Percentiles rank a stretch among this genome's conserved stretches.
Evolutionary conservation across 2,888 invertebrate species (phyloP).

Genomic region (Chromoteleia sp.): DNA sequence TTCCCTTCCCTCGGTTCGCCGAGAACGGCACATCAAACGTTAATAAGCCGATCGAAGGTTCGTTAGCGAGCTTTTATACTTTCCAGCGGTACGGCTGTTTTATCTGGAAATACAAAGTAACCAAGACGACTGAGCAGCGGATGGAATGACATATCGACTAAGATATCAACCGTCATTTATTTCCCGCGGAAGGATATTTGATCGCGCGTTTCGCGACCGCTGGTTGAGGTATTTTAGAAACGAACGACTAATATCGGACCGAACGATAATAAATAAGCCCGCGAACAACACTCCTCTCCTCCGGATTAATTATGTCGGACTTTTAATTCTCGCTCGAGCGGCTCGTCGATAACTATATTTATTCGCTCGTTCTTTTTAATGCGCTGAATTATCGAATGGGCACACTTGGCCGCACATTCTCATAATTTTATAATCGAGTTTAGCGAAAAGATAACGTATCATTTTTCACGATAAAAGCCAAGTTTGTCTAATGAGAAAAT

Average conservation of each 20-base stretch:
- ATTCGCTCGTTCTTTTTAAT: constrained; percentile 1
- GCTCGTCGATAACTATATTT: background rate
- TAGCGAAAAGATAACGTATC: constrained; percentile 59
- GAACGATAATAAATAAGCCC: background rate
- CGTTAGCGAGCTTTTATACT: constrained; percentile 67
- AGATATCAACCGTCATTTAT: constrained; percentile 55
- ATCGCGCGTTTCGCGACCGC: constrained; percentile 5
- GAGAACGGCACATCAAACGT: constrained; percentile 52
- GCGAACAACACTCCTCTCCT: background rate
- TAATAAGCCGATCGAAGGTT: constrained; percentile 69
- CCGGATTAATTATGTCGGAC: constrained; percentile 15
- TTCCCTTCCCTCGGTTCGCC: constrained; percentile 35
- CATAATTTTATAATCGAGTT: constrained; percentile 66
- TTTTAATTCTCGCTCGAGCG: background rate
- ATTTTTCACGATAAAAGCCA: constrained; percentile 62
- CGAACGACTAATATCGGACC: background rate
- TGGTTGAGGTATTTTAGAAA: background rate
- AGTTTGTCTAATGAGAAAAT: constrained; percentile 70
- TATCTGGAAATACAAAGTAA: constrained; percentile 52
- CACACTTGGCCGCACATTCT: constrained; percentile 43
- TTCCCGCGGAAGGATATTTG: constrained; percentile 22
- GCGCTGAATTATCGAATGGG: constrained; percentile 24
- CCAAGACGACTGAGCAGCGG: constrained; percentile 52
- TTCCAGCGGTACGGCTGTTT: constrained; percentile 48
- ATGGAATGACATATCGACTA: constrained; percentile 60